A percentile compares a stretch with the other conserved stretches of the same genome.
Conservation (phyloP, 2,797 vertebrate genomes). For the Notolepis coatsorum region DNA sequence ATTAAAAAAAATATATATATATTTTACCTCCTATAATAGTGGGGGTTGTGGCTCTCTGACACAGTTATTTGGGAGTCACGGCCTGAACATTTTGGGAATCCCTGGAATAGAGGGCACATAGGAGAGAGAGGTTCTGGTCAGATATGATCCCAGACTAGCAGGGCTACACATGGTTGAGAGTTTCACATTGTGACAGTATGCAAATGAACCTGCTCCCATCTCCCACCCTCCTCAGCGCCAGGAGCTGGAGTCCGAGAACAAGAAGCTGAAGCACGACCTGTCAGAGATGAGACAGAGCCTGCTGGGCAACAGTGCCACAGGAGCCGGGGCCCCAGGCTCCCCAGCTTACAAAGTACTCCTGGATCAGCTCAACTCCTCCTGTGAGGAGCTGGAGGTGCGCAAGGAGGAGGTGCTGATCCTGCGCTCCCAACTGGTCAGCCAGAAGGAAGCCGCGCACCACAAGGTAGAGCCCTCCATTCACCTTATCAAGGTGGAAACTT, state of each 20-base stretch:
- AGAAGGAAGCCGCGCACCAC: conserved; percentile 95
- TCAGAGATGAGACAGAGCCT: conserved; percentile 92
- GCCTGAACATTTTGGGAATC: too few relatives aligned
- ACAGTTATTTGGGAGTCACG: too few relatives aligned
- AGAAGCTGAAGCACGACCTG: conserved; percentile 95
- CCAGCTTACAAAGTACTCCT: conserved; percentile 94
- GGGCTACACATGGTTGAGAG: too few relatives aligned
- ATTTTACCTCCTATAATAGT: too few relatives aligned
- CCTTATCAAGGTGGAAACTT: too few relatives aligned
- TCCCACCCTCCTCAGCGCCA: conserved; percentile 84
- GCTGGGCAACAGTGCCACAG: conserved; percentile 81
- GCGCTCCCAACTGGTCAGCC: conserved; percentile 96
- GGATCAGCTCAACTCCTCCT: conserved; percentile 93
- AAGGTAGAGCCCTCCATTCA: conserved; percentile 80
- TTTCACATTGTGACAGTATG: neutral
- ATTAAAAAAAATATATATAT: neutral
- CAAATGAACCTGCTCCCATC: neutral
- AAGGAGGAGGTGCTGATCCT: conserved; percentile 98
- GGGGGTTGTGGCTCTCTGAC: too few relatives aligned
- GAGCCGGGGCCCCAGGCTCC: conserved; percentile 87
- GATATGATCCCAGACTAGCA: too few relatives aligned
- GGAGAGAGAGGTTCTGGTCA: neutral
- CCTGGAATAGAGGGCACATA: neutral
- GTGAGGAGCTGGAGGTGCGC: conserved; percentile 96
- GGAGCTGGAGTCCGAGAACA: conserved; percentile 98